These are phyloP conservation scores for Cairina moschata DNA, from an alignment of 2,113 vertebrate genomes.

Conservation along the genomic window DNA sequence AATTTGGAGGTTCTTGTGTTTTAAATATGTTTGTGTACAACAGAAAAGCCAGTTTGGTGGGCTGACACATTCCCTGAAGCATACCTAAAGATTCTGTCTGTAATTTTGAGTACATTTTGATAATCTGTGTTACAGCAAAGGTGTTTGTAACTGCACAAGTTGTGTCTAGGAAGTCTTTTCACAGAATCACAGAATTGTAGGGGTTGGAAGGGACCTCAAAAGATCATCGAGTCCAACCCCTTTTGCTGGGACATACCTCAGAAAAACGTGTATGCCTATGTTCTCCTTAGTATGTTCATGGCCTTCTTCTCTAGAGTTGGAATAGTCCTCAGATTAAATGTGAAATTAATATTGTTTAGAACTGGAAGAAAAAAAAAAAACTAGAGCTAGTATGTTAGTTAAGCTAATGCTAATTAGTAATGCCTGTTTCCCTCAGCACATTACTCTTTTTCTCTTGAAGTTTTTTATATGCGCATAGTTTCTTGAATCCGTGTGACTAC, in stretches of 20 bases:
- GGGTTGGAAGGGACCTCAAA: no score
- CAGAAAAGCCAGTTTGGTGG: not conserved
- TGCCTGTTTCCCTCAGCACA: not conserved
- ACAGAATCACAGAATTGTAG: no score
- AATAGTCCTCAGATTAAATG: not conserved
- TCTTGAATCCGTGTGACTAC: not conserved
- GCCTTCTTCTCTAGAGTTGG: not conserved
- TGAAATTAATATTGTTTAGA: not conserved
- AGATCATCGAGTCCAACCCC: no score
- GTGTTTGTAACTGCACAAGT: not conserved
- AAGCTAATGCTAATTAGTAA: not conserved
- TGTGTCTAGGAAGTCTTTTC: not conserved
- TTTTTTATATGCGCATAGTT: not conserved
- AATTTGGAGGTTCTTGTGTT: not conserved
- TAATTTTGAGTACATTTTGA: not conserved
- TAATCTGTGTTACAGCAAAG: not conserved
- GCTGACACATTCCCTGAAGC: not conserved
- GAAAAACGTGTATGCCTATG: not conserved
- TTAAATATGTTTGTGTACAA: not conserved
- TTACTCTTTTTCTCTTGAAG: not conserved
- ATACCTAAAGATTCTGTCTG: not conserved
- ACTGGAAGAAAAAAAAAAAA: not conserved
- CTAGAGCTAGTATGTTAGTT: not conserved
- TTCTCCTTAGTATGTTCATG: not conserved
- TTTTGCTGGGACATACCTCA: not conserved